Evolutionary conservation across 1,140 invertebrate species (phyloP), one percentile per base, ranked within the genome.

Genomic region (Drosophila ironensis): DNA sequence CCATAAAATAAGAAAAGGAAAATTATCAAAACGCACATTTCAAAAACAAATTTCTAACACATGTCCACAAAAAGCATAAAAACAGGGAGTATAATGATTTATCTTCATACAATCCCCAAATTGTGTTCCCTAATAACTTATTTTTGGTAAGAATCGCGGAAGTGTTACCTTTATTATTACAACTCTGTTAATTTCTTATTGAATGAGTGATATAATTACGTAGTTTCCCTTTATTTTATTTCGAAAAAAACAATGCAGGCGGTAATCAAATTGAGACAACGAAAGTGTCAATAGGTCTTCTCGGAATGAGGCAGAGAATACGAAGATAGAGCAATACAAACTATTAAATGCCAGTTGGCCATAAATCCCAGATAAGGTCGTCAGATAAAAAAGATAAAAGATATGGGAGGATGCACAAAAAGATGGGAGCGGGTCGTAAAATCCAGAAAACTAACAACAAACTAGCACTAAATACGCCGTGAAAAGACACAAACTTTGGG

Each of bases 241-340:
- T 2, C 12, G 7, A 14, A 16, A 16, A 16, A 14, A 4, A 7
- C 6, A 61, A 73, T 67, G n/a, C n/a, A 56, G 56, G 69, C 56
- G 64, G 30, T 70, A 71, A 67, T 71, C 71, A 53, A 81, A 80
- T 80, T 80, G 46, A 75, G 72, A 75, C 76, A 81, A 81, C 45
- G 76, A 71, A 80, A 74, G 76, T 80, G 76, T 81, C 71, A 75
- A 70, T 64, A 44, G 51, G 40, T 28, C 38, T 80, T 80, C 76
- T 46, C 48, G 53, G 76, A 80, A 80, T 52, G 30, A 14, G 9
- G 8, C 53, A n/a, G n/a, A n/a, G n/a, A n/a, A n/a, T n/a, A n/a
- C n/a, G n/a, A n/a, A n/a, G n/a, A n/a, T n/a, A n/a, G n/a, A n/a
- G n/a, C n/a, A n/a, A n/a, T n/a, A n/a, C n/a, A n/a, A n/a, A n/a